Conservation (phyloP, 2,113 vertebrate genomes). For the Pseudopodoces humilis region DNA sequence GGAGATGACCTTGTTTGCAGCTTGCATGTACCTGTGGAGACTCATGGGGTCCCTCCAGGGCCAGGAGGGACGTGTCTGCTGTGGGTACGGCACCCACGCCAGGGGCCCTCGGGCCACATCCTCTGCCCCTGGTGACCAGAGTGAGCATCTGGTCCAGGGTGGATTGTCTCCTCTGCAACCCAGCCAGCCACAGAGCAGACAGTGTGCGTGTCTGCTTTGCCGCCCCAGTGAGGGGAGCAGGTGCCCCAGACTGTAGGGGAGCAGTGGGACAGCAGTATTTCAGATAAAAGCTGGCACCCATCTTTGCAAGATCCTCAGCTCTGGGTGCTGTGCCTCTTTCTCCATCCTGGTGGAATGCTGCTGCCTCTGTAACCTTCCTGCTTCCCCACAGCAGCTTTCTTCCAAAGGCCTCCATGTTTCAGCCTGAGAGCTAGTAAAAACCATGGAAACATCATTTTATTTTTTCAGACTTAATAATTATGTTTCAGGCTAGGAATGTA, state of each 20-base stretch:
- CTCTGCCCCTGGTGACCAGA: neutral
- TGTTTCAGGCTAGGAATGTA: conserved; percentile 34
- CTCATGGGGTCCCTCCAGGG: neutral
- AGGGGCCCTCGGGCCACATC: fast-evolving
- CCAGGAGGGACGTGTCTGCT: fast-evolving
- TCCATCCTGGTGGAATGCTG: neutral
- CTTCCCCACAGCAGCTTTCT: neutral
- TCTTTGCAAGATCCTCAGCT: neutral
- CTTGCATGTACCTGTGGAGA: fast-evolving
- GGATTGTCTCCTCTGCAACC: neutral
- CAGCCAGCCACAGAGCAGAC: neutral
- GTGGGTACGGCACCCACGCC: neutral
- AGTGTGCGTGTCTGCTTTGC: fast-evolving
- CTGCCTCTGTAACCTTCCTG: fast-evolving
- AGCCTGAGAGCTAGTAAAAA: neutral
- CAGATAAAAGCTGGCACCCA: fast-evolving
- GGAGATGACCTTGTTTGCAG: neutral
- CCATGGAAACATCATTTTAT: conserved; percentile 22
- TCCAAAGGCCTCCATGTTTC: neutral
- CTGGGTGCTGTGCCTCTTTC: neutral
- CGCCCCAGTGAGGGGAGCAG: neutral
- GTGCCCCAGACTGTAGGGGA: neutral
- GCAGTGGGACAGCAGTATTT: neutral
- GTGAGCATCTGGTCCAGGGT: fast-evolving
- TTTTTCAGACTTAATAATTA: conserved; percentile 54